phyloP scores from a whole-genome alignment of 2,797 vertebrate species.

The Ficedula albicollis region DNA sequence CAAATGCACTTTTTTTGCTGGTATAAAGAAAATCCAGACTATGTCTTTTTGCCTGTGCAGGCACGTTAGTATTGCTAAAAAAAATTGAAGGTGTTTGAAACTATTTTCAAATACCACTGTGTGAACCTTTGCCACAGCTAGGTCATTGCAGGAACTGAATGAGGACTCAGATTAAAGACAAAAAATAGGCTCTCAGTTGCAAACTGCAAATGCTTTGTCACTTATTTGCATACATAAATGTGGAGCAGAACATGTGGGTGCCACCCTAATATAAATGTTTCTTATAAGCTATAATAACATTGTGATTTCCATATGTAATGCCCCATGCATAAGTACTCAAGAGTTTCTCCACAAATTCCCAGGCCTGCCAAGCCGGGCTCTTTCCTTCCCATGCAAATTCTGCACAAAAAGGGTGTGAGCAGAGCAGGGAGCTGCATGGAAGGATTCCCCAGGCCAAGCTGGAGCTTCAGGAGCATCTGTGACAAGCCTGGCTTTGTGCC shows the following conservation, averaged over 20 bases:
- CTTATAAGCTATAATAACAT: slow-evolving; percentile 30
- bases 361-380: neutral
- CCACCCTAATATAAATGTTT: slow-evolving; percentile 23
- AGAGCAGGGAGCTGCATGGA: neutral
- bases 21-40: neutral
- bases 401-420: neutral
- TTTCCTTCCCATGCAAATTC: slow-evolving; percentile 25
- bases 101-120: slow-evolving; percentile 38
- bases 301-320: slow-evolving; percentile 56
- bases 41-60: neutral
- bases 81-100: slow-evolving; percentile 21
- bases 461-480: neutral
- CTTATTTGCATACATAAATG: slow-evolving; percentile 38
- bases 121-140: slow-evolving; percentile 22
- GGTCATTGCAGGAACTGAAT: neutral
- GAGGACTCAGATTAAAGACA: neutral
- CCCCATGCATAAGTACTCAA: neutral
- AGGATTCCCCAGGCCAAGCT: neutral
- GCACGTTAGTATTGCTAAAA: slow-evolving; percentile 19
- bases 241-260: slow-evolving; percentile 32
- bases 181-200: neutral
- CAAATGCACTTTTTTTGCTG: neutral
- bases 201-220: slow-evolving; percentile 26
- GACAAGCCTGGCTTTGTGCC: neutral
- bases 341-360: slow-evolving; percentile 32